Conservation (phyloP, 2,888 invertebrate species). For the Drosophila paramelanica region DNA sequence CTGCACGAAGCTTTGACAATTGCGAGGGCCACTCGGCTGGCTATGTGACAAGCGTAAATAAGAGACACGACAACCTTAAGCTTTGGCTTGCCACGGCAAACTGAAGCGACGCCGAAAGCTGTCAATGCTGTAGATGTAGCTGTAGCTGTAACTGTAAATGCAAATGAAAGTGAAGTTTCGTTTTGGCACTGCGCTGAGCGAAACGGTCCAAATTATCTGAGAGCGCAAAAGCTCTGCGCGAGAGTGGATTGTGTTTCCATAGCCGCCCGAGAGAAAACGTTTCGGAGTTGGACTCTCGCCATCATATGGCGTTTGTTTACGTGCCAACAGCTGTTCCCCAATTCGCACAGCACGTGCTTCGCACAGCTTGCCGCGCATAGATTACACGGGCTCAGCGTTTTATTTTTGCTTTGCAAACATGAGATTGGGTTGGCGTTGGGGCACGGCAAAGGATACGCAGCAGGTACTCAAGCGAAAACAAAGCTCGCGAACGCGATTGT, state of each 20-base stretch:
- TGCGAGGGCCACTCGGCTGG: conserved; percentile 18
- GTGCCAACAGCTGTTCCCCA: conserved; percentile 63
- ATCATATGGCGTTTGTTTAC: conserved; percentile 74
- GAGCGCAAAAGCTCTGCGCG: conserved; percentile 56
- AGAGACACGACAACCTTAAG: conserved; percentile 55
- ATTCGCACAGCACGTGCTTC: conserved; percentile 47
- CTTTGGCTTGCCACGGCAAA: conserved; percentile 66
- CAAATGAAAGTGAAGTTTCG: conserved; percentile 70
- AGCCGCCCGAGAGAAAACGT: neutral
- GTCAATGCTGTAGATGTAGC: conserved; percentile 8
- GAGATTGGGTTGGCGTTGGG: too few species aligned
- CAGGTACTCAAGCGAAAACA: neutral
- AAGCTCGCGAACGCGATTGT: neutral
- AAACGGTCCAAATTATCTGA: conserved; percentile 63
- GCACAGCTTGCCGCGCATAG: conserved; percentile 19
- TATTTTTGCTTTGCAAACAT: too few species aligned
- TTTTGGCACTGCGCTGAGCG: conserved; percentile 52
- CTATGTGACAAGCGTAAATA: conserved; percentile 18
- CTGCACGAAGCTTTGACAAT: conserved; percentile 40
- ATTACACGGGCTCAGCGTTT: conserved; percentile 16
- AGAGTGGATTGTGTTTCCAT: neutral
- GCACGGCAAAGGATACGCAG: neutral
- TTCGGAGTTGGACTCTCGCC: conserved; percentile 9
- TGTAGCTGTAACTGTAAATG: conserved; percentile 31
- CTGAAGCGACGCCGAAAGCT: conserved; percentile 57